Evolutionary conservation across 2,113 vertebrate species (phyloP).

Genomic region (Anolis sagrei): DNA sequence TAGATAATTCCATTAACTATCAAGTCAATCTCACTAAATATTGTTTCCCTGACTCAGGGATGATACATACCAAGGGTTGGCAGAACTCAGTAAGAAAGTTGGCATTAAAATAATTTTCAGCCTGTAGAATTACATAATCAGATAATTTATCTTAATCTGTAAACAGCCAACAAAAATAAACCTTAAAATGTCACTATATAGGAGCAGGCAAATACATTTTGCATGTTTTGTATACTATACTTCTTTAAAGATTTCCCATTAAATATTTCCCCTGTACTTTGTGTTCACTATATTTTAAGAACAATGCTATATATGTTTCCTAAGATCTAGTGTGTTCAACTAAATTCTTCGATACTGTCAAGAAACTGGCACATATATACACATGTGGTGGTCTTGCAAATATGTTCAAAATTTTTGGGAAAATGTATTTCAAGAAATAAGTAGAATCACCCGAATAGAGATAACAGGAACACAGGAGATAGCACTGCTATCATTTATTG

Average conservation of each 20-base stretch:
- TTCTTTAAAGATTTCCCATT: not conserved
- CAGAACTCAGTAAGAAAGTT: constrained; percentile 3
- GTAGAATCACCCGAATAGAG: too few species aligned
- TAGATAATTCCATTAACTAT: not conserved
- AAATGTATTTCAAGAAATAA: too few species aligned
- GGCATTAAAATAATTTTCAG: constrained; percentile 23
- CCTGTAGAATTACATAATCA: not conserved
- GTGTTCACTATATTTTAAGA: not conserved
- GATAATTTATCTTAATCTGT: constrained; percentile 25
- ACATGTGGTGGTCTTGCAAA: too few species aligned
- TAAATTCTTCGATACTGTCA: too few species aligned
- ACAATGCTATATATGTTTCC: too few species aligned
- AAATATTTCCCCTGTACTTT: not conserved
- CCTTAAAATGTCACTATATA: not conserved
- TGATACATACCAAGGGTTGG: not conserved
- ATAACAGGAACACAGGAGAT: too few species aligned
- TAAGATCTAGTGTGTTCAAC: not conserved
- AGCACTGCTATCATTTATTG: too few species aligned
- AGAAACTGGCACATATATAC: too few species aligned
- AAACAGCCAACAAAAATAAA: not conserved
- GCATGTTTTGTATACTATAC: not conserved
- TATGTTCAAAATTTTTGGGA: too few species aligned
- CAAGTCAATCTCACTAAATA: not conserved
- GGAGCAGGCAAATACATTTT: not conserved
- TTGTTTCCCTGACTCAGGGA: not conserved